Evolutionary conservation across 2,113 vertebrate species (phyloP).

Genomic region (Jacana jacana): DNA sequence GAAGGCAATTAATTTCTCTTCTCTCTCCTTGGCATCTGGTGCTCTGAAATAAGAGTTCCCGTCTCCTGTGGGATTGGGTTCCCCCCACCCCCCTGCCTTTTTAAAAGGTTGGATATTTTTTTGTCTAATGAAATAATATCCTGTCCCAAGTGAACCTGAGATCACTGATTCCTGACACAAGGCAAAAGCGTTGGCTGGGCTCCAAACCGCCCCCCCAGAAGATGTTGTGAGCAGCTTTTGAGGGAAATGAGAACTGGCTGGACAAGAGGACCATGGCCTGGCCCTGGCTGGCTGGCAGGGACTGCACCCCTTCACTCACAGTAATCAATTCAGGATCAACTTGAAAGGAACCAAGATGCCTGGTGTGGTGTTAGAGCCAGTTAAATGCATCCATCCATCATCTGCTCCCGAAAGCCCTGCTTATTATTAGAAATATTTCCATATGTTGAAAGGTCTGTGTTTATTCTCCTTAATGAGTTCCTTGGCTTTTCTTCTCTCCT

Average conservation of each 20-base stretch:
- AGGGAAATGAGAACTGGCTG: slow-evolving; percentile 3
- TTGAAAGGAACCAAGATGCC: neutral
- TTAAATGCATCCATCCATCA: neutral
- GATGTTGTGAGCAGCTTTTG: neutral
- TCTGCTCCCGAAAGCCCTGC: neutral
- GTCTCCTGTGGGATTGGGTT: neutral
- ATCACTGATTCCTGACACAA: neutral
- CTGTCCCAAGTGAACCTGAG: neutral
- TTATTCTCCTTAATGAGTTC: neutral
- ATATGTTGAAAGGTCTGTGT: neutral
- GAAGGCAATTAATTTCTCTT: neutral
- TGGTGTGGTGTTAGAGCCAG: neutral
- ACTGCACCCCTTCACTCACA: neutral
- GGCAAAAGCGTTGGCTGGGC: neutral
- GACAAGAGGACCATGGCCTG: neutral
- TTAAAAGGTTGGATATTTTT: neutral
- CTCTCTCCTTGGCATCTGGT: neutral
- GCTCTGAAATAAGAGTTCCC: neutral
- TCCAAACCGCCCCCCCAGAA: neutral
- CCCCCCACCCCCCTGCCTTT: neutral
- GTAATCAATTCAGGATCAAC: neutral
- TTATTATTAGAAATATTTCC: neutral
- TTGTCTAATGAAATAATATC: slow-evolving; percentile 35
- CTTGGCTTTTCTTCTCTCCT: neutral
- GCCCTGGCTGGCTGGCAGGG: neutral